Evolutionary conservation across 53 echinoderm and acorn worm species (phyloP).

Genomic region (Arbacia lixula): DNA sequence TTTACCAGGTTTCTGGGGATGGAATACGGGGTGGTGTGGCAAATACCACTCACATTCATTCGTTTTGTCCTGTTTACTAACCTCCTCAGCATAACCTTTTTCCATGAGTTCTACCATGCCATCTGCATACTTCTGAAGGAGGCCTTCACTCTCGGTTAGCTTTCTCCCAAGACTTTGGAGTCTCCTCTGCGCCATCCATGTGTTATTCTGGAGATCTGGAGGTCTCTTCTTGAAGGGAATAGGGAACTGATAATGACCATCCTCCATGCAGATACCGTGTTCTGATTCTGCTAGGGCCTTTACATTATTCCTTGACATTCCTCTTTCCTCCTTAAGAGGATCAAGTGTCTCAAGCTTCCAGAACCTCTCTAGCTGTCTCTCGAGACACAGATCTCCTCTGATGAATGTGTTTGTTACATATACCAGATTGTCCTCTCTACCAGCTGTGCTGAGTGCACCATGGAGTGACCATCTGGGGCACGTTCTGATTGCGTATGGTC

Average conservation of each 20-base stretch:
- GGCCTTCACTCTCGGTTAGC: background rate
- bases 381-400: conserved; percentile 29
- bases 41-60: conserved; percentile 38
- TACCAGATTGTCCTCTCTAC: background rate
- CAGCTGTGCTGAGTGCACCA: conserved; percentile 40
- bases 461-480: conserved; percentile 62
- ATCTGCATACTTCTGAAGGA: conserved; percentile 36
- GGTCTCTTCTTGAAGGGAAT: conserved; percentile 62
- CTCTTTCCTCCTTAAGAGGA: conserved; percentile 32
- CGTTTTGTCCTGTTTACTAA: background rate
- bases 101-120: conserved; percentile 39
- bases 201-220: conserved; percentile 57
- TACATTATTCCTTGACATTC: conserved; percentile 52
- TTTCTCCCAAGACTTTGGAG: conserved; percentile 42
- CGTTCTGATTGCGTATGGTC: conserved; percentile 64
- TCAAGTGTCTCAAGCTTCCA: conserved; percentile 64
- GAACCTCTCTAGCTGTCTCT: conserved; percentile 61
- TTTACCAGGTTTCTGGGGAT: conserved; percentile 56
- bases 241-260: conserved; percentile 63
- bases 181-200: conserved; percentile 57
- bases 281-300: conserved; percentile 35
- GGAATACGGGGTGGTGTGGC: conserved; percentile 57
- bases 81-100: conserved; percentile 48
- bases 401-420: conserved; percentile 46
- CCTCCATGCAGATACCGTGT: conserved; percentile 10